Conservation (phyloP, 2,888 invertebrate species). For the Alloplasta piceator region DNA sequence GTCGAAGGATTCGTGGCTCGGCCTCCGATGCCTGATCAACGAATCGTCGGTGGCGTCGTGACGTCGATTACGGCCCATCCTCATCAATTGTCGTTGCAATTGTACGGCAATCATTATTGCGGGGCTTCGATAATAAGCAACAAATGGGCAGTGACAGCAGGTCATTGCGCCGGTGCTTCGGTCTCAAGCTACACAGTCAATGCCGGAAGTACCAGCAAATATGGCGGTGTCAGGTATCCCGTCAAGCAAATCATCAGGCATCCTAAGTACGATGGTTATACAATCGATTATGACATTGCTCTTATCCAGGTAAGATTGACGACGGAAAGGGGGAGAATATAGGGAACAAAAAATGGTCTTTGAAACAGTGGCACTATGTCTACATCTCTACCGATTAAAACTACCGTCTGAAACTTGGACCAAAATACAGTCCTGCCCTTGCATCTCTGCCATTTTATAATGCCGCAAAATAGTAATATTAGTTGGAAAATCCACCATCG, state of each 20-base stretch:
- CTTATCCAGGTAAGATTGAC: constrained; percentile 78
- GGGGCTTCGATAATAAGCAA: constrained; percentile 61
- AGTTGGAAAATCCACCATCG: too few relatives aligned
- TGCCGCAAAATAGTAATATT: too few relatives aligned
- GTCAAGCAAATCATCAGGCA: constrained; percentile 76
- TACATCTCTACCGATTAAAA: too few relatives aligned
- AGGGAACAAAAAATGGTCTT: too few relatives aligned
- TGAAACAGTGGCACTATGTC: too few relatives aligned
- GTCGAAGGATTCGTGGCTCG: constrained; percentile 43
- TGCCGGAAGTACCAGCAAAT: constrained; percentile 70
- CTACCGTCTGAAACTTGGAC: too few relatives aligned
- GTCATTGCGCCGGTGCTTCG: constrained; percentile 46
- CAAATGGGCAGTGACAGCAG: constrained; percentile 55
- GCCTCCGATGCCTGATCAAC: constrained; percentile 49
- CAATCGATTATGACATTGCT: constrained; percentile 83
- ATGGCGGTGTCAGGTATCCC: constrained; percentile 60
- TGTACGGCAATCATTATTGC: constrained; percentile 52
- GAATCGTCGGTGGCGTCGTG: constrained; percentile 76
- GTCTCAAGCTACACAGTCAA: constrained; percentile 62
- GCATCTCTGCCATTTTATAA: too few relatives aligned
- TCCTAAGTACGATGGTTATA: constrained; percentile 74
- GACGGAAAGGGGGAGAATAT: background rate
- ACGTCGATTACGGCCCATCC: constrained; percentile 75
- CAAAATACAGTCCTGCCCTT: too few relatives aligned
- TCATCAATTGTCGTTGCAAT: constrained; percentile 72